Evolutionary conservation across 2,888 invertebrate species (phyloP).

Genomic region (Endotricha flammealis): DNA sequence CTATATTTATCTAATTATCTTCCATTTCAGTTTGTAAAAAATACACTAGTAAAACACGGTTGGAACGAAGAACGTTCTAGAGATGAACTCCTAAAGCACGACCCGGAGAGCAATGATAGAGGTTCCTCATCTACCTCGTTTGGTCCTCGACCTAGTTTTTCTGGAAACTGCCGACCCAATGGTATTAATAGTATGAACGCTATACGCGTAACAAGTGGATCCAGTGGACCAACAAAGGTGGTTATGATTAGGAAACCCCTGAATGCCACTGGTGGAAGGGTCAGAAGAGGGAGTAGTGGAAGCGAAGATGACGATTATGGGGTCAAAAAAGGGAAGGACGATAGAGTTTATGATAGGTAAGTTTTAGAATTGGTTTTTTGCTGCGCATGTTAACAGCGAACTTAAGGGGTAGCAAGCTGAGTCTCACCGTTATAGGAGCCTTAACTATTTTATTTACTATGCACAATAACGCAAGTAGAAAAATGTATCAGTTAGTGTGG

Average conservation of each 20-base stretch:
- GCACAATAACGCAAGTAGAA: no score
- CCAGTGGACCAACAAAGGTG: conserved; percentile 8
- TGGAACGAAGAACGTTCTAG: conserved; percentile 78
- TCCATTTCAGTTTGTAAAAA: conserved; percentile 69
- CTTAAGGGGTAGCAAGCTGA: no score
- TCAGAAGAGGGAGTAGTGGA: conserved; percentile 69
- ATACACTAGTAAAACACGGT: conserved; percentile 69
- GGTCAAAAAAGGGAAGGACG: conserved; percentile 79
- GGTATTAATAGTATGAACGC: no score
- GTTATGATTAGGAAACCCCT: conserved; percentile 37
- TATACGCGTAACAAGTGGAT: conserved; percentile 42
- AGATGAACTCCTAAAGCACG: conserved; percentile 69
- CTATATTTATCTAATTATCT: no score
- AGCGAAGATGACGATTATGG: conserved; percentile 81
- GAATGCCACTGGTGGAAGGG: conserved; percentile 56
- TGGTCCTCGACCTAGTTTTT: conserved; percentile 40
- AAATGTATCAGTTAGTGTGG: no score
- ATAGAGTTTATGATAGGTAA: conserved; percentile 82
- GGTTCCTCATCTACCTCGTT: conserved; percentile 30
- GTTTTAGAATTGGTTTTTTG: no score
- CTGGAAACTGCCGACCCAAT: no score
- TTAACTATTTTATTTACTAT: no score
- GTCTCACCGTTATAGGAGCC: no score
- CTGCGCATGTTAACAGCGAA: no score
- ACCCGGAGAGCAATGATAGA: conserved; percentile 63